phyloP scores from a whole-genome alignment of 2,888 invertebrate genomes.

The Heliconius sara region DNA sequence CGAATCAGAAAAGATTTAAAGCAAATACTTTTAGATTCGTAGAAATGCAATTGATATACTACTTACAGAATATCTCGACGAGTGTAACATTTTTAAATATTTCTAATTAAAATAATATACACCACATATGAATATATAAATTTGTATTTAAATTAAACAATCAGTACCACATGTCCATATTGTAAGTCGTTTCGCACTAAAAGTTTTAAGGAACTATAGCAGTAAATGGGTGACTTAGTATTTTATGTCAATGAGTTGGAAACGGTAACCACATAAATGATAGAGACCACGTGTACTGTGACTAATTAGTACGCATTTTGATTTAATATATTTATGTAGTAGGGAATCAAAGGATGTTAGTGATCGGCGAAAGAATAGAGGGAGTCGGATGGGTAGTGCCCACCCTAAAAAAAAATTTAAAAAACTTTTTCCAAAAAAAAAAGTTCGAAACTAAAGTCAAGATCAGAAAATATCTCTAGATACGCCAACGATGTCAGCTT shows the following conservation, averaged over 20 bases:
- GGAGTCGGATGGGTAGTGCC: no score
- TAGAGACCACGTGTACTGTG: neutral
- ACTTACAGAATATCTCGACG: slow-evolving; percentile 2
- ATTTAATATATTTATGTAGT: neutral
- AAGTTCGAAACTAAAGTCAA: no score
- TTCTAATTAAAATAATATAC: neutral
- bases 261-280: neutral
- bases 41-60: neutral
- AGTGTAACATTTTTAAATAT: neutral
- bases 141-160: neutral
- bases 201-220: neutral
- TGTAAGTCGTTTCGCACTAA: neutral
- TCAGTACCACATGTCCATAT: neutral
- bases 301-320: slow-evolving; percentile 8
- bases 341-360: neutral
- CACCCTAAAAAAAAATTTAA: no score
- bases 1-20: no score
- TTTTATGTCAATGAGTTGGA: neutral
- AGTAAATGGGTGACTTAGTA: neutral
- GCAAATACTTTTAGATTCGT: no score
- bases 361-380: no score
- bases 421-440: no score
- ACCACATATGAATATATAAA: neutral
- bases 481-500: no score
- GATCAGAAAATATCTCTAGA: no score